phyloP scores from a whole-genome alignment of 2,888 invertebrate genomes.

The Alloplasta piceator region DNA sequence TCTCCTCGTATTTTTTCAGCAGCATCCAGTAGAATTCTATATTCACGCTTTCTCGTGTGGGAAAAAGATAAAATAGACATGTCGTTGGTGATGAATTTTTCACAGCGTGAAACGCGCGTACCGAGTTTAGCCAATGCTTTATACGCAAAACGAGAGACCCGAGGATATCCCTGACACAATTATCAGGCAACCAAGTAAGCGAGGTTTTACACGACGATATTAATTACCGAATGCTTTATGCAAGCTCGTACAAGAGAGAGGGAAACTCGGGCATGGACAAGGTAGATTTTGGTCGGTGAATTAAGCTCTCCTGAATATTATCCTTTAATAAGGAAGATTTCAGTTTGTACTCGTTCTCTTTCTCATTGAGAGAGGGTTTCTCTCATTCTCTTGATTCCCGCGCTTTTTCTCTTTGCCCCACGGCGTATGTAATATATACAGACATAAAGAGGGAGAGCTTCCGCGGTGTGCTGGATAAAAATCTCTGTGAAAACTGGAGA shows the following conservation, averaged over 20 bases:
- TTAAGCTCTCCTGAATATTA: slow-evolving; percentile 74
- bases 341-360: slow-evolving; percentile 70
- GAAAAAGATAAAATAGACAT: slow-evolving; percentile 1
- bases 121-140: slow-evolving; percentile 1
- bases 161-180: slow-evolving; percentile 20
- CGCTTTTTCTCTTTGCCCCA: slow-evolving; percentile 25
- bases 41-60: not conserved
- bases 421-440: slow-evolving; percentile 17
- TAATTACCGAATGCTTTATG: slow-evolving; percentile 69
- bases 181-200: slow-evolving; percentile 9
- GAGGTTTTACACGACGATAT: slow-evolving; percentile 47
- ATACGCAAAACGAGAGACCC: not conserved
- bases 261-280: slow-evolving; percentile 10
- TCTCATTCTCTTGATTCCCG: slow-evolving; percentile 23
- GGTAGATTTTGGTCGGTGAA: slow-evolving; percentile 67
- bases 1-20: not conserved
- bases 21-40: not conserved
- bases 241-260: slow-evolving; percentile 58
- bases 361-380: slow-evolving; percentile 67
- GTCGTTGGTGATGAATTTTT: slow-evolving; percentile 24
- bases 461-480: slow-evolving; percentile 68
- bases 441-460: slow-evolving; percentile 18
- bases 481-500: slow-evolving; percentile 67
- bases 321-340: slow-evolving; percentile 76
- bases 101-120: slow-evolving; percentile 3